Evolutionary conservation across 1,140 invertebrate genomes (phyloP).

Genomic region (Mylabris phalerata): DNA sequence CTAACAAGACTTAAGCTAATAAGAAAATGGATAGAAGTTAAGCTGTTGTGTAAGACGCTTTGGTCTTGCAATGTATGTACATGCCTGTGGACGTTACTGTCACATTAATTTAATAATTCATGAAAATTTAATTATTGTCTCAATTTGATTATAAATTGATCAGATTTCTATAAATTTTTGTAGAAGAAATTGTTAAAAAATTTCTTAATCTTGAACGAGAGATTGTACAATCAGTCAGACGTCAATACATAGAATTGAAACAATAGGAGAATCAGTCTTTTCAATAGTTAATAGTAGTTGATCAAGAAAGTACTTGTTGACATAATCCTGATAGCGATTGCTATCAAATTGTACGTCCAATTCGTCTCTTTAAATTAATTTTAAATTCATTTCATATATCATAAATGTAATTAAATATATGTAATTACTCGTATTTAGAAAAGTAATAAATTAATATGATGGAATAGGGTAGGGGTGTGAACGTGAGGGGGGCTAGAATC

Average conservation of each 20-base stretch:
- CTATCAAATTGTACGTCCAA: neutral
- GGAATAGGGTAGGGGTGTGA: neutral
- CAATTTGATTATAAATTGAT: no score
- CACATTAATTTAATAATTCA: neutral
- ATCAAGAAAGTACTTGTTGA: slow-evolving; percentile 30
- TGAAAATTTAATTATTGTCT: no score
- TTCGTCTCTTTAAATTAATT: no score
- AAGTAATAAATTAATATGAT: neutral
- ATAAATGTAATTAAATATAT: neutral
- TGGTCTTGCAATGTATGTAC: slow-evolving; percentile 22
- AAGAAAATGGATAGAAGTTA: slow-evolving; percentile 44
- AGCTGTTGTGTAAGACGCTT: slow-evolving; percentile 44
- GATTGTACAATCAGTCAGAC: slow-evolving; percentile 21
- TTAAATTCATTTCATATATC: no score
- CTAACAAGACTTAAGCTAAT: slow-evolving; percentile 48
- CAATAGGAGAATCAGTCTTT: slow-evolving; percentile 19
- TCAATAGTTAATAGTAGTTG: slow-evolving; percentile 2
- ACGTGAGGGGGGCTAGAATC: neutral
- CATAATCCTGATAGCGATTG: slow-evolving; percentile 31
- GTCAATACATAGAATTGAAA: slow-evolving; percentile 19
- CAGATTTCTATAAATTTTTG: no score
- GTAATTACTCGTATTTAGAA: neutral
- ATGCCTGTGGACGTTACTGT: slow-evolving; percentile 5
- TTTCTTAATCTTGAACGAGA: slow-evolving; percentile 27
- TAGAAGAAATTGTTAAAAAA: neutral